Evolutionary conservation across 2,888 invertebrate genomes (phyloP), one percentile per base, ranked within the genome.

Genomic region (Halictus ligatus): DNA sequence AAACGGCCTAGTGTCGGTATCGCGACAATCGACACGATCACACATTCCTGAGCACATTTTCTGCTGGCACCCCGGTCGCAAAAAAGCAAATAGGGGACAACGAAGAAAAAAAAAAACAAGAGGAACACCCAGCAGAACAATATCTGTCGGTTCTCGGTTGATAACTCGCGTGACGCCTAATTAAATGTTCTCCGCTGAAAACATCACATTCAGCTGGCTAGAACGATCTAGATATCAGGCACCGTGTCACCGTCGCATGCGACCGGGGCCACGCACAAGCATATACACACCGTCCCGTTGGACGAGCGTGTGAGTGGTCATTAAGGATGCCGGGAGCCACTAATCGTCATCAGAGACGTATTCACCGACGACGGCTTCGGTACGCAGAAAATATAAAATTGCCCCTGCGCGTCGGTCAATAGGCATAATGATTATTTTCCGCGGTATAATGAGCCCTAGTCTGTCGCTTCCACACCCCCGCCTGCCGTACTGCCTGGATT

Each of bases 391-490:
- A 92, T 92, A 92, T 92, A 91, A 93, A 93, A 93, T 93, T 93
- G 92, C 88, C 90, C 64, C 86, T 81, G 86, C 81, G 82, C 89
- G 85, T 67, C 79, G 88, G 85, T 94, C 93, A 94, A 94, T 94
- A 89, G 92, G 89, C 91, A 92, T 92, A 93, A 94, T 93, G 92
- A 94, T 93, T 94, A 94, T 94, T 94, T 94, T 93, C 93, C 91
- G 89, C 82, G 90, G 80, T 89, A 90, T 93, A 94, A 93, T 94
- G 93, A 93, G 93, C 89, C 86, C 43, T 86, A 87, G 88, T 86
- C 86, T 75, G 86, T 80, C 78, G 87, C 82, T 84, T 72, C 88
- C 78, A 75, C 82, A 75, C 82, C 83, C 69, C 80, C 83, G 69
- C 80, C 25, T 35, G 67, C 40, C 73, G 21, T 8, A 35, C 35